phyloP scores from a whole-genome alignment of 2,888 invertebrate species.

The Malacosoma neustria region DNA sequence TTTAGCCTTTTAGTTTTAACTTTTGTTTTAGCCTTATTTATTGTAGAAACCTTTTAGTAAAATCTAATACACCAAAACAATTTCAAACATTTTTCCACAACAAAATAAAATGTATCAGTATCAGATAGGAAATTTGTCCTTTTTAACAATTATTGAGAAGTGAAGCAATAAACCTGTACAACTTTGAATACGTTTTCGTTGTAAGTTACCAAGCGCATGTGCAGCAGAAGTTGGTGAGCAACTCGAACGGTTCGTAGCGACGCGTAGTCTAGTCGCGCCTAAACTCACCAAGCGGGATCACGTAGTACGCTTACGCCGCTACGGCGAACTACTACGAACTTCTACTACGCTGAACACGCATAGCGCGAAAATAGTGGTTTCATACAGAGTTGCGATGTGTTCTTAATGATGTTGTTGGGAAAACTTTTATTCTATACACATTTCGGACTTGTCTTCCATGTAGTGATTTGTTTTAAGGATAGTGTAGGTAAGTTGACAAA shows the following conservation, averaged over 20 bases:
- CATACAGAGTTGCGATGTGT: conserved; percentile 49
- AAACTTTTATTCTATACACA: conserved; percentile 68
- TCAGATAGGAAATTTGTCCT: no score
- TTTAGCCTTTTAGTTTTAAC: no score
- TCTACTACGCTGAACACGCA: conserved; percentile 24
- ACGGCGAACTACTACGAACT: conserved; percentile 44
- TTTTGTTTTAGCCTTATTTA: no score
- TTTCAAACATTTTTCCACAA: no score
- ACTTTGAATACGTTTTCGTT: not conserved
- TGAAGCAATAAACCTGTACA: conserved; percentile 22
- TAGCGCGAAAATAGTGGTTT: conserved; percentile 42
- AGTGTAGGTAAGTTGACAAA: conserved; percentile 48
- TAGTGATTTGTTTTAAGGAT: conserved; percentile 71
- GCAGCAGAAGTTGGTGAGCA: conserved; percentile 34
- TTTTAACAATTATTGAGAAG: conserved; percentile 18
- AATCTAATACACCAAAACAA: no score
- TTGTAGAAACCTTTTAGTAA: no score
- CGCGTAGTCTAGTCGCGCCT: conserved; percentile 35
- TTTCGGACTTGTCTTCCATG: conserved; percentile 71
- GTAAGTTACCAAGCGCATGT: conserved; percentile 44
- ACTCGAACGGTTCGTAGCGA: conserved; percentile 14
- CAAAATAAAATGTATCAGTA: no score
- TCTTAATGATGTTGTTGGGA: conserved; percentile 66
- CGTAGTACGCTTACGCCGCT: conserved; percentile 47
- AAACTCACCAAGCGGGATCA: conserved; percentile 33